phyloP scores from a whole-genome alignment of 2,113 vertebrate genomes.

The Caranx melampygus region DNA sequence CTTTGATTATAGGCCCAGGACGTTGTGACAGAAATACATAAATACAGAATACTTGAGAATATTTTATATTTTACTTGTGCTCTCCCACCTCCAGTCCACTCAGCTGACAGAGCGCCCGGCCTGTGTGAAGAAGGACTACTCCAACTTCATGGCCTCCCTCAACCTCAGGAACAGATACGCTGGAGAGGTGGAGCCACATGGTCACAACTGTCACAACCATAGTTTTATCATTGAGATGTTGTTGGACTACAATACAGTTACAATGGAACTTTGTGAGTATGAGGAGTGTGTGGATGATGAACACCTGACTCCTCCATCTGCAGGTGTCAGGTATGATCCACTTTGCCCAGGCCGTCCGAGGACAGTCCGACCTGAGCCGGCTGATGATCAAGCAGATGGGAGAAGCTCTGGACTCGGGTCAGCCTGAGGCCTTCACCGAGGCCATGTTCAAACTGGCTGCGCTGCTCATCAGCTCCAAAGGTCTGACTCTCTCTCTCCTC shows the following conservation, averaged over 20 bases:
- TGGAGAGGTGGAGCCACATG: slow-evolving; percentile 87
- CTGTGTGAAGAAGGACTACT: slow-evolving; percentile 99
- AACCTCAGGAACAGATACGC: slow-evolving; percentile 97
- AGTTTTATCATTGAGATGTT: too few relatives aligned
- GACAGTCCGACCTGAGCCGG: slow-evolving; percentile 90
- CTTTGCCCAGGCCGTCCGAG: slow-evolving; percentile 89
- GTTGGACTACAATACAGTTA: too few relatives aligned
- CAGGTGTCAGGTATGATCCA: slow-evolving; percentile 98
- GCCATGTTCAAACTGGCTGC: slow-evolving; percentile 98
- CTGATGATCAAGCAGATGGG: slow-evolving; percentile 93
- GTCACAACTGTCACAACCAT: neutral
- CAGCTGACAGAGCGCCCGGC: slow-evolving; percentile 95
- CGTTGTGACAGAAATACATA: too few relatives aligned
- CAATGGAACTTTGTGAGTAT: too few relatives aligned
- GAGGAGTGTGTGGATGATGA: too few relatives aligned
- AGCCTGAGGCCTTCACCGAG: slow-evolving; percentile 91
- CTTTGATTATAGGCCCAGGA: too few relatives aligned
- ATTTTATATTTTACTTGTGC: neutral
- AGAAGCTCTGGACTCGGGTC: slow-evolving; percentile 85
- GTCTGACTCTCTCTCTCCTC: slow-evolving; percentile 67
- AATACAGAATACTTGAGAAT: too few relatives aligned
- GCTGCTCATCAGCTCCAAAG: slow-evolving; percentile 94
- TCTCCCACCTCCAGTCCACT: slow-evolving; percentile 83
- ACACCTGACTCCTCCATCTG: slow-evolving; percentile 7
- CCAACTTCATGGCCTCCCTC: slow-evolving; percentile 99